These are phyloP conservation scores for Nyctibius grandis DNA, from an alignment of 2,797 vertebrate genomes.

Conservation along the genomic window DNA sequence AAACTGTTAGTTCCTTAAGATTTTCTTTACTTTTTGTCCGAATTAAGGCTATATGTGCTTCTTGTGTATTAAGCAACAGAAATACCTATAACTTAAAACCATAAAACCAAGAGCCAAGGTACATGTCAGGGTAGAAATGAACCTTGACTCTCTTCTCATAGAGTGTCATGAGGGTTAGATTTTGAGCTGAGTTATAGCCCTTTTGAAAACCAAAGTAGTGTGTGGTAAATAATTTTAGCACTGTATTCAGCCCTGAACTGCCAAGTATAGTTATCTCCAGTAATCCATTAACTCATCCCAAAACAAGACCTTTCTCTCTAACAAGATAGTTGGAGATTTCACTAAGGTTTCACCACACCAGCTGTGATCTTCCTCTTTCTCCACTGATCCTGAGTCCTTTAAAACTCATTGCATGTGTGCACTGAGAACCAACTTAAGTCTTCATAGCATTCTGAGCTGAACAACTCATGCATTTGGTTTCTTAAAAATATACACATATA, in stretches of 20 bases:
- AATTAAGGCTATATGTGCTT: neutral
- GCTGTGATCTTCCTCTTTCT: neutral
- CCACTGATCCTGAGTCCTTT: neutral
- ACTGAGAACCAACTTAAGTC: neutral
- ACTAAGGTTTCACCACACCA: neutral
- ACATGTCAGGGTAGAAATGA: neutral
- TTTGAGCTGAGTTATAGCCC: neutral
- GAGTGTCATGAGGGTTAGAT: neutral
- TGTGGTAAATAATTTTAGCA: neutral
- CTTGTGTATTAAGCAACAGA: neutral
- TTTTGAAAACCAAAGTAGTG: neutral
- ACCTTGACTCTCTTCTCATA: neutral
- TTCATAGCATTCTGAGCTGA: neutral
- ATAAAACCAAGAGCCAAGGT: neutral
- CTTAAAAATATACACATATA: neutral
- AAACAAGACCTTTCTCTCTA: neutral
- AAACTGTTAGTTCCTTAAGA: neutral
- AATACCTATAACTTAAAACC: neutral
- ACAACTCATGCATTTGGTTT: neutral
- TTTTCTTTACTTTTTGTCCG: neutral
- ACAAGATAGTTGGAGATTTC: neutral
- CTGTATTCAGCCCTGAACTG: neutral
- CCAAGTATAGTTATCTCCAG: neutral
- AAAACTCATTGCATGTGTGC: neutral
- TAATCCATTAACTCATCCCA: neutral